phyloP scores from a whole-genome alignment of 2,888 invertebrate species.

The Eupithecia tripunctaria region DNA sequence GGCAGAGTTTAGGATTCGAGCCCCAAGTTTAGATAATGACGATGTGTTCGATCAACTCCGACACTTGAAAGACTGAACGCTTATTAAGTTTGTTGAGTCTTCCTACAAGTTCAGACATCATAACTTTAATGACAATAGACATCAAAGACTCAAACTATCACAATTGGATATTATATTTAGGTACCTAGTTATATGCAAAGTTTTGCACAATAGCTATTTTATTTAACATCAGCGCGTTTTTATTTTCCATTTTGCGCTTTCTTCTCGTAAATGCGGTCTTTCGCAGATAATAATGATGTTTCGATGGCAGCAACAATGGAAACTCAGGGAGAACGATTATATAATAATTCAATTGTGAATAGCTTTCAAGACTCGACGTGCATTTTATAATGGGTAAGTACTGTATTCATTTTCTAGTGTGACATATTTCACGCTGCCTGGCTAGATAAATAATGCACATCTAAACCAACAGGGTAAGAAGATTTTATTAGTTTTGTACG shows the following conservation, averaged over 20 bases:
- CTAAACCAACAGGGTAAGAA: not conserved
- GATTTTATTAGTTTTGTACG: not conserved
- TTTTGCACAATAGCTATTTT: conserved; percentile 57
- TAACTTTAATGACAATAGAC: conserved; percentile 49
- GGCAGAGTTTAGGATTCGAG: not conserved
- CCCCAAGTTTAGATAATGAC: conserved; percentile 7
- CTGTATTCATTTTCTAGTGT: conserved; percentile 21
- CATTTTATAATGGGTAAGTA: conserved; percentile 46
- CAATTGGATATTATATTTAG: conserved; percentile 50
- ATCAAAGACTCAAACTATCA: conserved; percentile 43
- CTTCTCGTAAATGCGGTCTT: conserved; percentile 64
- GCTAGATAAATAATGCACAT: not conserved
- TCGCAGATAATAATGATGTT: conserved; percentile 70
- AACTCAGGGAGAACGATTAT: conserved; percentile 61
- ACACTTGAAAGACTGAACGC: conserved; percentile 39
- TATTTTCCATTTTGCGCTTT: conserved; percentile 60
- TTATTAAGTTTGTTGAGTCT: conserved; percentile 33
- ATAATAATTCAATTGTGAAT: conserved; percentile 66
- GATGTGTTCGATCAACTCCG: conserved; percentile 12
- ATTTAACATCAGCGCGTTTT: conserved; percentile 54
- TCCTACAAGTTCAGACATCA: conserved; percentile 46
- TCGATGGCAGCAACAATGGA: conserved; percentile 61
- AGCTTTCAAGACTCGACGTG: conserved; percentile 56
- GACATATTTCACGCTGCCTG: not conserved
- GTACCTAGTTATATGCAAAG: conserved; percentile 32